These are phyloP conservation scores for Phoenicopterus ruber DNA, from an alignment of 2,113 vertebrate species.

Conservation along the genomic window DNA sequence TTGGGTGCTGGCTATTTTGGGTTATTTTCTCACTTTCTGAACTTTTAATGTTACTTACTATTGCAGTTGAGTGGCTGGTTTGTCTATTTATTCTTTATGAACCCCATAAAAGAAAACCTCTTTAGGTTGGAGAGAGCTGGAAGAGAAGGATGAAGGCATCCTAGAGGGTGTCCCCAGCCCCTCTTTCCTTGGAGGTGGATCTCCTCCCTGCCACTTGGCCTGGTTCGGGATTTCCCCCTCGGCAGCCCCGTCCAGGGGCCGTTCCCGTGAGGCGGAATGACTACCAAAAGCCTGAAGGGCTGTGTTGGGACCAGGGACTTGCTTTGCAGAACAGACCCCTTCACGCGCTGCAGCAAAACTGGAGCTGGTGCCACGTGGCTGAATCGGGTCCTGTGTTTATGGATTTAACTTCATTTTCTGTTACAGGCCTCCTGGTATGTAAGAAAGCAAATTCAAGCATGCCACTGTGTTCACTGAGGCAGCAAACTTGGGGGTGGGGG, in stretches of 20 bases:
- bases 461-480: conserved; percentile 43
- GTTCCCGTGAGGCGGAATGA: not conserved
- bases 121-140: not conserved
- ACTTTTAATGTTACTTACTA: not conserved
- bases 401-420: conserved; percentile 48
- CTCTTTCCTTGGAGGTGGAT: not conserved
- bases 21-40: not conserved
- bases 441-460: conserved; percentile 57
- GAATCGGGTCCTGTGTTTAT: not conserved
- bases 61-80: not conserved
- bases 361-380: not conserved
- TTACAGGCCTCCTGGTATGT: conserved; percentile 25
- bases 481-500: not conserved
- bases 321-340: not conserved
- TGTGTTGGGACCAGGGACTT: not conserved
- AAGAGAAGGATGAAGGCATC: not conserved
- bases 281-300: not conserved
- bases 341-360: not conserved
- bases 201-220: not conserved
- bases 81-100: not conserved
- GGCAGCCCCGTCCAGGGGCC: not conserved
- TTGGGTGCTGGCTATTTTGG: not conserved
- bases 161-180: not conserved
- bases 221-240: not conserved
- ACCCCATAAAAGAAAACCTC: not conserved